Base-by-base conservation (phyloP, 2,113 vertebrate genomes). In the Phodopus roborovskii region DNA sequence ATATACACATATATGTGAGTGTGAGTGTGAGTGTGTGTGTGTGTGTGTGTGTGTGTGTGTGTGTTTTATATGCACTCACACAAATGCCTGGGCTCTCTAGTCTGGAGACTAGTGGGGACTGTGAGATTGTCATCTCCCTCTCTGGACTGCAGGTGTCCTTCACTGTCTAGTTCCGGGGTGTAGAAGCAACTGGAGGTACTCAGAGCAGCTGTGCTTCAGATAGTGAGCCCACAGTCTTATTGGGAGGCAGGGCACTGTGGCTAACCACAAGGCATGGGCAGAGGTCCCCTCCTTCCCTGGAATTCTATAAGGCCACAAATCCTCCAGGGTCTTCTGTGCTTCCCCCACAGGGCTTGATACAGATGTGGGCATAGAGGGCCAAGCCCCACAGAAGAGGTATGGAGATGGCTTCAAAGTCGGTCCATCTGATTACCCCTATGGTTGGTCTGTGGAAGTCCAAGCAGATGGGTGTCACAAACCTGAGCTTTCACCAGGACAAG, bases 301-400 rank as follows among this genome's bases (percentile, higher is more conserved):
- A 73, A 42, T 42, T n/a, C 19, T 70, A 0, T 8, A 20, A 45
- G 5, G 7, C 39, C 13, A 19, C 4, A 24, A 58, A 64, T 42
- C 5, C n/a, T 6, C 0, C 9, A 5, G 12, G 12, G n/a, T 33
- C 20, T 36, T 30, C 78, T 62, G 36, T 26, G 11, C 17, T 30
- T 22, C 15, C 12, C 3, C 13, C 19, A 6, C 28, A 11, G 62
- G 24, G 20, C 78, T 45, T 70, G 89, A 36, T 6, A 30, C 4
- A 64, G 33, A n/a, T 82, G 28, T 70, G 73, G 22, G 22, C 8
- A 28, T 70, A 33, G 36, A 82, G 30, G 4, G 15, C 3, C 7
- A 11, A 12, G 45, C 6, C 48, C 36, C 79, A 83, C 36, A 19
- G 17, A 48, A 62, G 20, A 26, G 9, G 19, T 58, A 26, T 58